Conservation (phyloP, 2,797 vertebrate genomes). For the Epinephelus coioides region DNA sequence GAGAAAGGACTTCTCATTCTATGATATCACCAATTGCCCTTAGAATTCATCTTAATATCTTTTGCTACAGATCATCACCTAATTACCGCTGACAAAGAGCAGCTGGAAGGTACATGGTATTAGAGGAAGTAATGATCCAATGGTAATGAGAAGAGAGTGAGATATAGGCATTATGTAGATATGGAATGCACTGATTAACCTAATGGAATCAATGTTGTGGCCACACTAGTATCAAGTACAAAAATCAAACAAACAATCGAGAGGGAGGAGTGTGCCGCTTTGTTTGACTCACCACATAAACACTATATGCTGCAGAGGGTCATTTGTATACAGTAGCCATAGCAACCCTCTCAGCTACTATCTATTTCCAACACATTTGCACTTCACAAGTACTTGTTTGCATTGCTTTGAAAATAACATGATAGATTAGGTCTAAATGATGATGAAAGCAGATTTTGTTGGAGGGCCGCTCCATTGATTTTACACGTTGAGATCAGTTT, state of each 20-base stretch:
- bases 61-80: constrained; percentile 80
- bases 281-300: not conserved
- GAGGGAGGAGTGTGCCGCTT: not conserved
- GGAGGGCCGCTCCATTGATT: not conserved
- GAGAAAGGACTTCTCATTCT: constrained; percentile 55
- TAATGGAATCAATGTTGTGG: constrained; percentile 64
- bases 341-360: constrained; percentile 2
- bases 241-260: constrained; percentile 10
- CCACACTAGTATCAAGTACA: constrained; percentile 18
- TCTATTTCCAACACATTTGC: constrained; percentile 16
- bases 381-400: constrained; percentile 9
- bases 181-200: constrained; percentile 65
- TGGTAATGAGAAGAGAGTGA: constrained; percentile 74
- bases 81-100: constrained; percentile 81
- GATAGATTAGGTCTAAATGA: not conserved
- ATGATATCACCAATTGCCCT: constrained; percentile 65
- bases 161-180: constrained; percentile 70
- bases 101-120: constrained; percentile 81
- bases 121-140: constrained; percentile 82
- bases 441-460: not conserved
- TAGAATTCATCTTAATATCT: constrained; percentile 78
- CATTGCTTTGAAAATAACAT: not conserved
- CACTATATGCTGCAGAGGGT: not conserved
- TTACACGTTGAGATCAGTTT: not conserved
- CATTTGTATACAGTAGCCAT: constrained; percentile 29